A percentile compares a stretch with the other conserved stretches of the same genome.
These are phyloP conservation scores for Ornithorhynchus anatinus DNA, from an alignment of 2,113 vertebrate species.

Conservation along the genomic window DNA sequence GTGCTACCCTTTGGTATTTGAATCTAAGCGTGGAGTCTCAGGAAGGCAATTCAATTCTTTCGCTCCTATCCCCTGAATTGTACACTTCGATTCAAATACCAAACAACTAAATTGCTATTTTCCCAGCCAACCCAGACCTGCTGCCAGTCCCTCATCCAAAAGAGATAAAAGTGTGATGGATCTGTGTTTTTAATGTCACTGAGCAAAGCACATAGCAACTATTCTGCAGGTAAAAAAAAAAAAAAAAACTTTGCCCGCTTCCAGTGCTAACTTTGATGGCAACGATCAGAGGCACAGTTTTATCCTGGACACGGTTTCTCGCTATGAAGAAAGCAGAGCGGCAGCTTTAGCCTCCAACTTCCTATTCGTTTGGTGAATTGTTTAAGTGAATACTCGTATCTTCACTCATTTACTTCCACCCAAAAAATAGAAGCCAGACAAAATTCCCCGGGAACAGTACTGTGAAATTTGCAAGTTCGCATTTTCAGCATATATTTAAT, in stretches of 20 bases:
- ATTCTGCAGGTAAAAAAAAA: constrained; percentile 58
- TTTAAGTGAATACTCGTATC: too few relatives aligned
- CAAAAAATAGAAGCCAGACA: too few relatives aligned
- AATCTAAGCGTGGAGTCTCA: constrained; percentile 8
- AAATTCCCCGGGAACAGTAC: too few relatives aligned
- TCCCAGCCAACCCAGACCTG: not conserved
- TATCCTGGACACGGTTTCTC: too few relatives aligned
- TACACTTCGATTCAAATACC: constrained; percentile 9
- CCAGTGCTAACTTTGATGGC: constrained; percentile 39
- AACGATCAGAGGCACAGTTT: too few relatives aligned
- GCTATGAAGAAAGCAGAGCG: too few relatives aligned
- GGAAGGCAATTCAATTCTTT: too few relatives aligned
- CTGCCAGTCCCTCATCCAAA: constrained; percentile 53
- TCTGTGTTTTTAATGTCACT: constrained; percentile 50
- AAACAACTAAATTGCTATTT: constrained; percentile 10
- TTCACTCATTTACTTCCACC: too few relatives aligned
- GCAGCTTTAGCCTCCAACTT: constrained; percentile 33
- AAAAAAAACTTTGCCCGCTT: constrained; percentile 44
- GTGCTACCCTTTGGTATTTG: constrained; percentile 11
- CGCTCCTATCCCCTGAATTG: too few relatives aligned
- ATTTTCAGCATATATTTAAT: too few relatives aligned
- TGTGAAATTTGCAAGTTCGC: too few relatives aligned
- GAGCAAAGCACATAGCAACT: constrained; percentile 49
- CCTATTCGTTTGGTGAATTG: constrained; percentile 28
- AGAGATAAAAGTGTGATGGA: constrained; percentile 22